phyloP scores from a whole-genome alignment of 1,140 invertebrate genomes.

The Ladona fulva region DNA sequence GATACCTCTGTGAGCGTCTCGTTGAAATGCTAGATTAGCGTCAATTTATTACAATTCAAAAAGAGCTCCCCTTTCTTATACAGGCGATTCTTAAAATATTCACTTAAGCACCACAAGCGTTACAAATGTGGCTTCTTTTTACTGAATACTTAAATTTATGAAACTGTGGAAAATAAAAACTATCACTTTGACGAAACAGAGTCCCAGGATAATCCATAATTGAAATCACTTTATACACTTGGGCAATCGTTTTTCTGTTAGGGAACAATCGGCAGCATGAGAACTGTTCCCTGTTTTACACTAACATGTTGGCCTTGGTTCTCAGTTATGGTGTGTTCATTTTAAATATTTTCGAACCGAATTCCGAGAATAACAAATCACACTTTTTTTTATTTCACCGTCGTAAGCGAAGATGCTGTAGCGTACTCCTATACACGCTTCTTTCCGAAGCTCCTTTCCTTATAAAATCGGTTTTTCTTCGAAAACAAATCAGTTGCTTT shows the following conservation, averaged over 20 bases:
- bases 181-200: background rate
- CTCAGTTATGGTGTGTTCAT: background rate
- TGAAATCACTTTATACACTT: background rate
- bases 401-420: no score
- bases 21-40: no score
- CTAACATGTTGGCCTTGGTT: no score
- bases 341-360: background rate
- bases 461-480: no score
- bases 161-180: slow-evolving; percentile 3
- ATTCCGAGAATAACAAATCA: background rate
- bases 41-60: no score
- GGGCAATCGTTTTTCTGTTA: background rate
- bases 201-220: background rate
- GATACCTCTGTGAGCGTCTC: no score
- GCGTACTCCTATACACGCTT: no score
- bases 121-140: background rate
- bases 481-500: no score
- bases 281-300: no score
- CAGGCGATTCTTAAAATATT: background rate
- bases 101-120: background rate
- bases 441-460: no score
- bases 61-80: no score
- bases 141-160: background rate
- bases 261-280: background rate
- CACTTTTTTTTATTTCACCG: no score